Evolutionary conservation across 2,797 vertebrate species (phyloP).

Genomic region (Pempheris klunzingeri): DNA sequence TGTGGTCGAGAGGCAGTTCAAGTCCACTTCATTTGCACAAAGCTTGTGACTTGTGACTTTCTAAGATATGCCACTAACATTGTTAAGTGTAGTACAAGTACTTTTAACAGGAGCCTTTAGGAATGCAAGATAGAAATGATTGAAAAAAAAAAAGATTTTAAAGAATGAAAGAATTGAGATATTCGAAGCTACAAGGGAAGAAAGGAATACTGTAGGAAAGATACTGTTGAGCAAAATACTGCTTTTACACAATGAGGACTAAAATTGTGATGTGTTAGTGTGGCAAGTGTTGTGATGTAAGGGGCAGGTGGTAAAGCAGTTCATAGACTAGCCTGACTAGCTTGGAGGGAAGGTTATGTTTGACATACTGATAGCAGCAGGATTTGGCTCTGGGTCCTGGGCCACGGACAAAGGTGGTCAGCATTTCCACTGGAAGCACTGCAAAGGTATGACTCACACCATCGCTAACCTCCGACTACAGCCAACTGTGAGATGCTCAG

Average conservation of each 20-base stretch:
- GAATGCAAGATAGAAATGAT: too few species aligned
- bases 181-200: not conserved
- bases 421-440: slow-evolving; percentile 14
- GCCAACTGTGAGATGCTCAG: not conserved
- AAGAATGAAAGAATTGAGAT: too few species aligned
- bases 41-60: not conserved
- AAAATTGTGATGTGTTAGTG: not conserved
- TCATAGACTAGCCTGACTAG: slow-evolving; percentile 5
- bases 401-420: not conserved
- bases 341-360: slow-evolving; percentile 9
- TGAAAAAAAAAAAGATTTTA: too few species aligned
- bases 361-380: slow-evolving; percentile 18
- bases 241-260: not conserved
- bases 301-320: not conserved
- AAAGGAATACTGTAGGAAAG: not conserved
- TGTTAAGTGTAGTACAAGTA: not conserved
- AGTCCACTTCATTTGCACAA: not conserved
- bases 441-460: slow-evolving; percentile 9
- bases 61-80: not conserved
- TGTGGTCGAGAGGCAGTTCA: not conserved
- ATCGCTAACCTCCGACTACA: slow-evolving; percentile 14
- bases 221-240: not conserved
- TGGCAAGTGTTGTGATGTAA: not conserved
- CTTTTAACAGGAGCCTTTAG: not conserved
- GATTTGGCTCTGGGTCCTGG: slow-evolving; percentile 22